Evolutionary conservation across 1,140 invertebrate genomes (phyloP), one percentile per base, ranked within the genome.

Genomic region (Caerostris darwini): DNA sequence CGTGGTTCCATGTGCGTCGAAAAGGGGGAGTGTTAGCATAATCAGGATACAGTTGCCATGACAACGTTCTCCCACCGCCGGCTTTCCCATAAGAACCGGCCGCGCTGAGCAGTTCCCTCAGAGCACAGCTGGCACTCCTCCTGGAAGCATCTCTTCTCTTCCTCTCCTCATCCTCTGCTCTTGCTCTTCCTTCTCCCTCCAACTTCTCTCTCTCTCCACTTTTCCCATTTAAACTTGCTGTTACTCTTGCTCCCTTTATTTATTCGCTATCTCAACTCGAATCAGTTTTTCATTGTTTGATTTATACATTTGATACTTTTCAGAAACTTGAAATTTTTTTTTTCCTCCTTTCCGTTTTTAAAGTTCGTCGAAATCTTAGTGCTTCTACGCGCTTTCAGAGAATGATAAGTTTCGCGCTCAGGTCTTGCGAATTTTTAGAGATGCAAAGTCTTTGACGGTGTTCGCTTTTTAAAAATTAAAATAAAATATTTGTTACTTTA

Each of bases 11-110:
- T 86, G 92, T 85, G 92, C 92, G 85, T 69, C 87, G 71, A 50
- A 50, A 19, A 94, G 87, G 86, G 71, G 83, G 92, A 94, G 92
- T 89, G 92, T 94, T 93, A 94, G 85, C 92, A 94, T 94, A 94
- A 94, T 94, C 92, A 94, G 92, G 92, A 94, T 88, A 77, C 85
- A 58, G 92, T 94, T 94, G 67, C 69, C 85, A 94, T 94, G 85
- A 50, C 34, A 64, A 89, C 86, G 83, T 34, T 86, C 92, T 67
- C 92, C 92, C 92, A 64, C 61, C 89, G 54, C 67, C 89, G 89
- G 89, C 57, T 91, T 81, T 59, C 91, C 92, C 92, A 94, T 94
- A 94, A 94, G 92, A 71, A 89, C 56, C 67, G 92, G 34, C 64
- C 34, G n/a, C 86, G 88, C 67, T 82, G 54, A 8, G 19, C 61